Evolutionary conservation across 2,888 invertebrate species (phyloP).

Genomic region (Crepidodera aurea): DNA sequence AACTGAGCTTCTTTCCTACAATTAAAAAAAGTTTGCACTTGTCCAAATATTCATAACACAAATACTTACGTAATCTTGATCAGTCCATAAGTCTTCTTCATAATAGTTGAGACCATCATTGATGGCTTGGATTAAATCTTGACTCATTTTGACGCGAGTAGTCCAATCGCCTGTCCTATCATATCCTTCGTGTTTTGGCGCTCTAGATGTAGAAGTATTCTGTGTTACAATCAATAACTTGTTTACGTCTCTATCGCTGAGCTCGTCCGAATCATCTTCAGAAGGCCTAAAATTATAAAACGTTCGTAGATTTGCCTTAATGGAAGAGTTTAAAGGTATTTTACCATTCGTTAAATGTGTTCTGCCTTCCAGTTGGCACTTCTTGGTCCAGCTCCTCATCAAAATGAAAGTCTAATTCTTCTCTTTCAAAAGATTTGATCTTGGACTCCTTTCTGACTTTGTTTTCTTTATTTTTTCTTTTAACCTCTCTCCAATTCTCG

Average conservation of each 20-base stretch:
- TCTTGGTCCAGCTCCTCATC: constrained; percentile 89
- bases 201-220: constrained; percentile 60
- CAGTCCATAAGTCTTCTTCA: constrained; percentile 92
- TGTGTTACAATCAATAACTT: constrained; percentile 96
- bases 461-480: constrained; percentile 57
- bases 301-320: background rate
- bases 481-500: constrained; percentile 70
- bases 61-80: constrained; percentile 53
- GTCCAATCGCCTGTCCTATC: constrained; percentile 92
- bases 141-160: constrained; percentile 91
- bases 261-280: constrained; percentile 87
- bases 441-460: constrained; percentile 53
- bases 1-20: constrained; percentile 51
- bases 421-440: constrained; percentile 58
- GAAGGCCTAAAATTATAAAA: constrained; percentile 65
- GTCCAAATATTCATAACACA: background rate
- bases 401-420: constrained; percentile 95
- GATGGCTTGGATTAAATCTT: constrained; percentile 93
- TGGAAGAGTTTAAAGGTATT: constrained; percentile 3
- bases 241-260: constrained; percentile 91
- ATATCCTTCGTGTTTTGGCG: constrained; percentile 85
- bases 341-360: constrained; percentile 82
- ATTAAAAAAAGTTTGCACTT: too few species aligned
- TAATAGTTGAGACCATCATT: constrained; percentile 97
- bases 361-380: constrained; percentile 80